Conservation (phyloP, 2,797 vertebrate species). For the Rousettus madagascariensis region DNA sequence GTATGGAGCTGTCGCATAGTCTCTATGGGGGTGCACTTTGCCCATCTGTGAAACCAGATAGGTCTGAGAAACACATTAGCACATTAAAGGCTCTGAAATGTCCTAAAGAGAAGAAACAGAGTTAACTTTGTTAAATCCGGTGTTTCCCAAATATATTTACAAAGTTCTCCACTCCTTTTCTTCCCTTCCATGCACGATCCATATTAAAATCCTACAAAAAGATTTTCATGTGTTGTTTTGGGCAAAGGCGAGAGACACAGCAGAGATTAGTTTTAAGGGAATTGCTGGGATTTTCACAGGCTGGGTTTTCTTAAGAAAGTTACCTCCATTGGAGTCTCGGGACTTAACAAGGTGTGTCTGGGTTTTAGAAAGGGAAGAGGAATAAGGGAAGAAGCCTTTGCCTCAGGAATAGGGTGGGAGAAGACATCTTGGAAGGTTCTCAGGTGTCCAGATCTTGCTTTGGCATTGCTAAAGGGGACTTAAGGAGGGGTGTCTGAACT, state of each 20-base stretch:
- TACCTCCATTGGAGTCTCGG: not conserved
- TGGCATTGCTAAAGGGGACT: not conserved
- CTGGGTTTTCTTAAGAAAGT: not conserved
- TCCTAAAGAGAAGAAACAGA: not conserved
- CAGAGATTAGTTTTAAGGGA: not conserved
- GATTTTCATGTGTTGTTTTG: not conserved
- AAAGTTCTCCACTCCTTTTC: not conserved
- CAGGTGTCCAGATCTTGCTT: not conserved
- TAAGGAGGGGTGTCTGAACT: not conserved
- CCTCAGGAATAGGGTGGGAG: not conserved
- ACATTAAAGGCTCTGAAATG: not conserved
- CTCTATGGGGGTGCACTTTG: not conserved
- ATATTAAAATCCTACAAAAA: not conserved
- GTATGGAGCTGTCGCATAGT: too few relatives aligned
- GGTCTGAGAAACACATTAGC: not conserved
- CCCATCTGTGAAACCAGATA: not conserved
- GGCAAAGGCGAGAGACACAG: not conserved
- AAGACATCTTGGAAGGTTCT: too few relatives aligned
- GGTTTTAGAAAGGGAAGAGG: not conserved
- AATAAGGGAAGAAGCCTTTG: not conserved
- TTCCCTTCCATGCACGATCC: not conserved
- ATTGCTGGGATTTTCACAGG: not conserved
- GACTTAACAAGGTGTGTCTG: not conserved
- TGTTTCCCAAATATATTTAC: not conserved
- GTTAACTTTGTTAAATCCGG: not conserved